Base-by-base conservation (phyloP, 92 coral and sea anemone genomes). In the Epizoanthus stellaris region DNA sequence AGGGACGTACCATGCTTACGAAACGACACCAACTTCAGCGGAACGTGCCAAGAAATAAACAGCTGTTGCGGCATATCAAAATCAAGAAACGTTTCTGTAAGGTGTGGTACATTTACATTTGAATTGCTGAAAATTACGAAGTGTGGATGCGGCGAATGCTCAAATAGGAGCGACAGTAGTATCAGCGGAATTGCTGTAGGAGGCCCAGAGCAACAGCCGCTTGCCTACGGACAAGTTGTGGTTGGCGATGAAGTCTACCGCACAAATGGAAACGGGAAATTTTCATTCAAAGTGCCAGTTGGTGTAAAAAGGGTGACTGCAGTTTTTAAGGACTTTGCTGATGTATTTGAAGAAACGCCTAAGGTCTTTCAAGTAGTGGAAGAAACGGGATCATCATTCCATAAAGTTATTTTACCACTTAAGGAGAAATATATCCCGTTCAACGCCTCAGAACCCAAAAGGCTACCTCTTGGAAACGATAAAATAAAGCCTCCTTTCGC, bases 171-270 rank as follows among this genome's bases (percentile, higher is more conserved):
- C 16, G 54, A 49, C 0, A 20, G 77, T 2, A 25, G 56, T 17
- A 45, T 88, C 14, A 20, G 40, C 8, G 91, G 91, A 73, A 57
- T 88, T 34, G 91, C 80, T 19, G 80, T 73, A 4, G 91, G 91
- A 1, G 91, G 88, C 1, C 67, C 72, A 5, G 80, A 82, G 4
- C 34, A 80, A 39, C 20, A 3, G n/a, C 91, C 91, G n/a, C 68
- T 88, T 25, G 72, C 25, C 38, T 83, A 68, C 40, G 87, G 91
- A 15, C 77, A 74, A 45, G 60, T 88, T 45, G 62, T 81, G 25
- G 76, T 66, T 14, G 88, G 69, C 13, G 67, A 75, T 5, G 62
- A 63, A 34, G 70, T 73, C 9, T 17, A 88, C 13, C 45, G 42
- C 65, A 64, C 91, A 75, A 68, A 80, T 15, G 39, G 57, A 20